A percentile compares a stretch with the other conserved stretches of the same genome.
Conservation (phyloP, 2,797 vertebrate species). For the Molossus molossus region DNA sequence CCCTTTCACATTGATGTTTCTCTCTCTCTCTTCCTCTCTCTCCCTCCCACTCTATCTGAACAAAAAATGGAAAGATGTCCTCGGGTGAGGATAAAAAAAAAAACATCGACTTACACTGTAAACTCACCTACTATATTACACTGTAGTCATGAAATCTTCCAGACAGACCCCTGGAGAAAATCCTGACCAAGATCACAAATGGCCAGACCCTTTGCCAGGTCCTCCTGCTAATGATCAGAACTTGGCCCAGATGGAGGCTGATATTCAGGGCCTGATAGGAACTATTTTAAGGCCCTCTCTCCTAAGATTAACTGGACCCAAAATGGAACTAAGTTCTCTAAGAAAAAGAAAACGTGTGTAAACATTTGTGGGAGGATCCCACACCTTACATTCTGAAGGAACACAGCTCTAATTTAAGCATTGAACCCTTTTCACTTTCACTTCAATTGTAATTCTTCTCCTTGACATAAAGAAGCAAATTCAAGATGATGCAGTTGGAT, state of each 20-base stretch:
- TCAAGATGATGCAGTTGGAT: neutral
- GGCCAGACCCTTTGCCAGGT: neutral
- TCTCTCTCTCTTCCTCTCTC: no score
- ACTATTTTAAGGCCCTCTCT: neutral
- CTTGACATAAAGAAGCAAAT: neutral
- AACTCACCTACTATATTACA: neutral
- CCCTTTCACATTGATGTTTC: no score
- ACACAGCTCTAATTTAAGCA: neutral
- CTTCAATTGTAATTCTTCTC: neutral
- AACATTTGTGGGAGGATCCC: neutral
- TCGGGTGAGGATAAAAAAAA: no score
- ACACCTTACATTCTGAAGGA: neutral
- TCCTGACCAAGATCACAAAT: neutral
- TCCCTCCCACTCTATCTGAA: no score
- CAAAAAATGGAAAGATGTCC: no score
- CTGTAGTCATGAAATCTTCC: neutral
- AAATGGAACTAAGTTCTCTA: neutral
- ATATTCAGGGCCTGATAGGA: neutral
- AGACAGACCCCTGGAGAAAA: neutral
- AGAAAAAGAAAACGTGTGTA: neutral
- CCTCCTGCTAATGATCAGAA: neutral
- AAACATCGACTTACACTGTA: neutral
- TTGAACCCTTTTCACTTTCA: neutral
- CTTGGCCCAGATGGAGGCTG: neutral
- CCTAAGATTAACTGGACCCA: neutral